Percentiles rank a stretch among this genome's conserved stretches.
These are phyloP conservation scores for Rhagonycha fulva DNA, from an alignment of 2,888 invertebrate genomes.

Conservation along the genomic window DNA sequence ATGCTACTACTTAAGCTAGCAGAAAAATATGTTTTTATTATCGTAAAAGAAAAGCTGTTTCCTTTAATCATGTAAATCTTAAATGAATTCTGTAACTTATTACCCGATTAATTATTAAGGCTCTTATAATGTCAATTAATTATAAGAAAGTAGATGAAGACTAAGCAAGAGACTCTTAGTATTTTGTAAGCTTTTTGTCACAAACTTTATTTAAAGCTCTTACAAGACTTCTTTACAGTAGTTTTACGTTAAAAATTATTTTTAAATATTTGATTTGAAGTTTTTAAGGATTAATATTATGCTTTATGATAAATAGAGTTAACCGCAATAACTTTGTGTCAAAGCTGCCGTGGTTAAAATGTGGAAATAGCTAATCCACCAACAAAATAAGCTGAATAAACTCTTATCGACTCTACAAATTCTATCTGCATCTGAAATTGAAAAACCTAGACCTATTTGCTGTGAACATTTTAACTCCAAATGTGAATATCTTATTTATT, in stretches of 20 bases:
- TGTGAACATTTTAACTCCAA: constrained; percentile 1
- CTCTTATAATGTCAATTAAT: not conserved
- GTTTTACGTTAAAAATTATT: not conserved
- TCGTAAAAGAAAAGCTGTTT: not conserved
- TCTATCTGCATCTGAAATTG: constrained; percentile 18
- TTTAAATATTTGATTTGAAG: constrained; percentile 8
- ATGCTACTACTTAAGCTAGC: not conserved
- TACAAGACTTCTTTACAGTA: not conserved
- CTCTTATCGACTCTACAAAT: constrained; percentile 7
- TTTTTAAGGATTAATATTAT: constrained; percentile 12
- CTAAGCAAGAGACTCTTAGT: not conserved
- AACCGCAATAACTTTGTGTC: constrained; percentile 19
- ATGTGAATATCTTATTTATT: not conserved
- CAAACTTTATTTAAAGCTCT: not conserved
- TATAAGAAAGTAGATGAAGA: not conserved
- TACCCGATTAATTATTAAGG: not conserved
- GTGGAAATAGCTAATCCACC: constrained; percentile 24
- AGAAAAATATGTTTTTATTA: not conserved
- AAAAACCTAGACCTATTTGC: constrained; percentile 9
- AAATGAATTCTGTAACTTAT: not conserved
- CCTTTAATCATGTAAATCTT: not conserved
- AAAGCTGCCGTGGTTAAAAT: constrained; percentile 17
- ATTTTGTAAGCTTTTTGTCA: not conserved
- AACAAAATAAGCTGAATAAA: constrained; percentile 23
- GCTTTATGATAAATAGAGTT: constrained; percentile 19